phyloP scores from a whole-genome alignment of 2,797 vertebrate species.

The Alca torda region DNA sequence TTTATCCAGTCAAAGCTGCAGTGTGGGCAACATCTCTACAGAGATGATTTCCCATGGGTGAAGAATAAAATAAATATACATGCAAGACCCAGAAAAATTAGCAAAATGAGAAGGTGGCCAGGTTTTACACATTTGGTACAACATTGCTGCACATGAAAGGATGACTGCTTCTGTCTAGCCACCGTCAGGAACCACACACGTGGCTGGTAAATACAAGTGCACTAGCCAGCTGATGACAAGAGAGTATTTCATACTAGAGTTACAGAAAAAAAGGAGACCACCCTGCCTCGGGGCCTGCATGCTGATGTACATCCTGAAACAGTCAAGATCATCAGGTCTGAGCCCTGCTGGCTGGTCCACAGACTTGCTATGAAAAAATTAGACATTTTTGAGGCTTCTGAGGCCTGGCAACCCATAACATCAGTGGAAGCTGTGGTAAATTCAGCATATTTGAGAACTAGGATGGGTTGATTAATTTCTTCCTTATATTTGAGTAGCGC shows the following conservation, averaged over 20 bases:
- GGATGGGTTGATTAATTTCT: not conserved
- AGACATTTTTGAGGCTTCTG: conserved; percentile 47
- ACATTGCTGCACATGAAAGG: not conserved
- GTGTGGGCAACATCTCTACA: not conserved
- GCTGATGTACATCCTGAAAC: not conserved
- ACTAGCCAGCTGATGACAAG: conserved; percentile 11
- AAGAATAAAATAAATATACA: not conserved
- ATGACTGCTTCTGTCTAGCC: not conserved
- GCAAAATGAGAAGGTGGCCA: not conserved
- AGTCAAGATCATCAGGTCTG: not conserved
- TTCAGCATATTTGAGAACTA: not conserved
- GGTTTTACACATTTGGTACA: not conserved
- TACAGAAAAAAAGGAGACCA: not conserved
- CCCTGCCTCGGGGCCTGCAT: not conserved
- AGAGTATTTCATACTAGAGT: not conserved
- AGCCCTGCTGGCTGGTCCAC: not conserved
- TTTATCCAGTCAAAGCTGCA: not conserved
- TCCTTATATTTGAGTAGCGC: not conserved
- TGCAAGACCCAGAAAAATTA: not conserved
- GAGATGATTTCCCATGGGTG: not conserved
- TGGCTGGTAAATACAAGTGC: not conserved
- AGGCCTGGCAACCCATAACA: not conserved
- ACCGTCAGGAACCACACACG: not conserved
- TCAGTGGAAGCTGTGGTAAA: not conserved
- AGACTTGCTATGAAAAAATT: not conserved